Base-by-base conservation (phyloP, 2,113 vertebrate genomes). In the Etia nguti region DNA sequence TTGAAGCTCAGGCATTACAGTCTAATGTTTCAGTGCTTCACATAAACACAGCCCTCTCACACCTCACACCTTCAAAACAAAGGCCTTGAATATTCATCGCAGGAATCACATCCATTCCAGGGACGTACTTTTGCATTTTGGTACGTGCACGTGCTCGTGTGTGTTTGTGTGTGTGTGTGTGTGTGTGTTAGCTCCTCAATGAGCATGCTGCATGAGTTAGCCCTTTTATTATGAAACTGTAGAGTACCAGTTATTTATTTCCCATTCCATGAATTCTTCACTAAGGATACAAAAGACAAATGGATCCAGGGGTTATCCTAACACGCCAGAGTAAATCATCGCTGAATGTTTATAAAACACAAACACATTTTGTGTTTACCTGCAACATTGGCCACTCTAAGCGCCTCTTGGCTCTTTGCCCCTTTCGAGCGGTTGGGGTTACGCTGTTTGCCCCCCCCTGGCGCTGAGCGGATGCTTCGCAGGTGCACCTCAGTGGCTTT, bases 401-500 rank as follows among this genome's bases (percentile, higher is more conserved):
- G 97, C 1, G 97, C 97, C 50, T 99, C 98, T 93, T 98, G 98
- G 95, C 94, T 97, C 96, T 98, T 99, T 75, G 98, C 95, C 0
- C 96, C 90, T 94, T 98, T 99, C 31, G 98, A 97, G n/a, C 97
- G 94, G 87, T 97, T 98, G 93, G 98, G 96, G 94, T 97, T 98
- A 10, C 98, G 96, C 65, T 98, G 97, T 92, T 98, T 99, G 62
- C 92, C 92, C 6, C 97, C 94, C 3, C 92, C 93, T 15, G 94
- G 83, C 1, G 98, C 93, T 9, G 98, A 99, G 91, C 98, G 98
- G 86, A 98, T 96, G 41, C 97, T 99, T 68, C 98, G 98, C 73
- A 99, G 96, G 84, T 98, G 98, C n/a, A 99, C 97, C 94, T 99
- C 98, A 0, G 98, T 98, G 90, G 98, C 98, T 96, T 99, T 99